Conservation (phyloP, 2,888 invertebrate species). For the Petrolisthes cinctipes region DNA sequence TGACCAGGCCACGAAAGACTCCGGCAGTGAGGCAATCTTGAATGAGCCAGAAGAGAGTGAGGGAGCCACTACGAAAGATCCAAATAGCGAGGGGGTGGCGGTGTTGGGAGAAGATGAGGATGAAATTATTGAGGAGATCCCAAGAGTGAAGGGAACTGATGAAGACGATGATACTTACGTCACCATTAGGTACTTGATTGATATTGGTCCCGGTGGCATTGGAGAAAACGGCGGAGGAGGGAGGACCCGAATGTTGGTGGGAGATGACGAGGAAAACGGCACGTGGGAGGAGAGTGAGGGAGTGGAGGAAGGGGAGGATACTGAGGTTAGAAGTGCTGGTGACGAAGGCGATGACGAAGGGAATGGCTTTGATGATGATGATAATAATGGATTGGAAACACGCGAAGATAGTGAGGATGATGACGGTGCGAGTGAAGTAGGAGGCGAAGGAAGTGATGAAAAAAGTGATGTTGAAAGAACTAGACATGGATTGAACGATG, state of each 20-base stretch:
- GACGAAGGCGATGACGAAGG: not conserved
- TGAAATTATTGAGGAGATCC: not conserved
- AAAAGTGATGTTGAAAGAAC: not conserved
- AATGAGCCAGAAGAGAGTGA: not conserved
- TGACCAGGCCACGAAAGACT: too few relatives aligned
- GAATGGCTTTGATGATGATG: not conserved
- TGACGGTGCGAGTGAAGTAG: not conserved
- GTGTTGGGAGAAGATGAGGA: not conserved
- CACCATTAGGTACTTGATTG: too few relatives aligned
- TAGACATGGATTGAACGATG: too few relatives aligned
- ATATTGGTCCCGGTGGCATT: not conserved
- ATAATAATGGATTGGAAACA: not conserved
- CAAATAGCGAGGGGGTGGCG: not conserved
- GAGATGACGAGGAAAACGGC: not conserved
- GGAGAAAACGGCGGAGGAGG: not conserved
- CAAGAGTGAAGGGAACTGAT: not conserved
- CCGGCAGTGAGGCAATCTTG: too few relatives aligned
- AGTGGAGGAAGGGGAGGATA: not conserved
- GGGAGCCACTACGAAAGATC: not conserved
- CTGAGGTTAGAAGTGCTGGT: not conserved
- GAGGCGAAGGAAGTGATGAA: not conserved
- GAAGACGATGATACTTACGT: not conserved
- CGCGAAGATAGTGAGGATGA: not conserved
- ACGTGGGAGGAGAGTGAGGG: constrained; percentile 10
- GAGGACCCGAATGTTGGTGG: not conserved